Evolutionary conservation across 2,113 vertebrate species (phyloP), one percentile per base, ranked within the genome.

Genomic region (Myiozetetes cayanensis): DNA sequence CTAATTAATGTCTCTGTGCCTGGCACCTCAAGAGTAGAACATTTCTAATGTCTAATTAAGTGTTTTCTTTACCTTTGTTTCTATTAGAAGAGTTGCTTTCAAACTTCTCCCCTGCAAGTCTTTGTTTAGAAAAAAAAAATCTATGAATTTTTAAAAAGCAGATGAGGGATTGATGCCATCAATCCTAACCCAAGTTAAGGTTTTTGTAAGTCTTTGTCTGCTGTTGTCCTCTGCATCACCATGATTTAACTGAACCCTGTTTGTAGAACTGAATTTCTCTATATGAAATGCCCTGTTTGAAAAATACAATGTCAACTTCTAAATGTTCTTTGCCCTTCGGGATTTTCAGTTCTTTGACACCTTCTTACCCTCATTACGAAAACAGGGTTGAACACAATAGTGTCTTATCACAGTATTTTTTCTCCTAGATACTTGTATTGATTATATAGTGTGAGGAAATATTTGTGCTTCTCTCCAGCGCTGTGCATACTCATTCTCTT

Each of bases 401-500:
- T 76, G 52, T 53, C 13, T 77, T 73, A 35, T 14, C 28, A 22
- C 33, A 4, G 27, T 62, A 33, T 70, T 92, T 85, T 70, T 85
- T 68, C 63, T 67, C 35, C 25, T 37, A 46, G 61, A 56, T 4
- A 8, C 85, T 71, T 75, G 28, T 70, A 87, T 61, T 68, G 68
- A 43, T 71, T 56, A 46, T 76, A 4, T 83, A 67, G 41, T 7
- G 15, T 65, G 37, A 49, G 62, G 68, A 68, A 83, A 53, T 53
- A 27, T 9, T 88, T 90, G 71, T 86, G 59, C 47, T 74, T 43
- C 67, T 76, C 74, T 50, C 43, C 85, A 90, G 47, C 56, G 83
- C 93, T 90, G 68, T 67, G 49, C 66, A 39, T 19, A 41, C 79
- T 95, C 35, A 2, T 30, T 88, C 56, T 41, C 92, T 84, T 81